Conservation (phyloP, 2,797 vertebrate genomes). For the Macrochelys suwanniensis region DNA sequence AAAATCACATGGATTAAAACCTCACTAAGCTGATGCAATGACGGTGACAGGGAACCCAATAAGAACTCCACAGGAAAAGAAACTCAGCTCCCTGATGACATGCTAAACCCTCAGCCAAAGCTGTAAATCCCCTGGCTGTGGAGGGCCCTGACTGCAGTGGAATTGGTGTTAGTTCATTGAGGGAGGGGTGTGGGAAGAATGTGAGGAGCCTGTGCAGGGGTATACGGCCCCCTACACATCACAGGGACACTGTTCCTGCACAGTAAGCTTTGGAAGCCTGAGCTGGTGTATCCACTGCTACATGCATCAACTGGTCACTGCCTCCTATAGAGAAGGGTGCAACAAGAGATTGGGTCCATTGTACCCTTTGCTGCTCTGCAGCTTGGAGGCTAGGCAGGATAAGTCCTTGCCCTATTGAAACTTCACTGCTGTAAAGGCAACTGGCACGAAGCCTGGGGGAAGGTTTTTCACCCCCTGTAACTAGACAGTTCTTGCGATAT, state of each 20-base stretch:
- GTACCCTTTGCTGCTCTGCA: neutral
- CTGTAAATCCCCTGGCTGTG: neutral
- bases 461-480: neutral
- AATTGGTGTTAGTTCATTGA: neutral
- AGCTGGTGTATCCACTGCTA: neutral
- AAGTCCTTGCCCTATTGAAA: neutral
- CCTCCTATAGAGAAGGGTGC: neutral
- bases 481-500: neutral
- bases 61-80: neutral
- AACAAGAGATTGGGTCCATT: neutral
- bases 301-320: neutral
- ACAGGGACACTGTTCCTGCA: neutral
- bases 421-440: neutral
- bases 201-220: neutral
- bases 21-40: neutral
- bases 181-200: neutral
- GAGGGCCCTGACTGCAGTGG: accelerated
- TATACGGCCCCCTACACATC: neutral
- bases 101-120: neutral
- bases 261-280: neutral
- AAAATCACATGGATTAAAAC: neutral
- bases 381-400: too few species aligned
- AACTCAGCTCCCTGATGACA: neutral
- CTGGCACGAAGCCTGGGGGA: neutral
- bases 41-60: accelerated